Conservation (phyloP, 2,888 invertebrate genomes). For the Drosophila neonasuta region DNA sequence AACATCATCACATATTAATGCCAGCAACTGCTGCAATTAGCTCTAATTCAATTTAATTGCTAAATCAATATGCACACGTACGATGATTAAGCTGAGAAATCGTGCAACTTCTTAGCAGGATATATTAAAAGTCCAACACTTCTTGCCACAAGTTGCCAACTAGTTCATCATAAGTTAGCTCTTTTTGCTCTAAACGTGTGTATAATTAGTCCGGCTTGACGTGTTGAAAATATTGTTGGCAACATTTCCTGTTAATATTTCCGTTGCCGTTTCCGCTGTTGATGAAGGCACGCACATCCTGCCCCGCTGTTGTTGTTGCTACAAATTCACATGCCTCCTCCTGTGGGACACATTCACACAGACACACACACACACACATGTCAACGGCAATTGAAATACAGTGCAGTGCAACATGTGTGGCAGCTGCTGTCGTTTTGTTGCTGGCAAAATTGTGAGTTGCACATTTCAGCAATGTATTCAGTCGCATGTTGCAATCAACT, state of each 20-base stretch:
- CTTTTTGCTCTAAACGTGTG: conserved; percentile 24
- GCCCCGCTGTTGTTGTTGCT: not conserved
- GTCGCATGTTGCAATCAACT: conserved; percentile 65
- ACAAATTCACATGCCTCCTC: conserved; percentile 7
- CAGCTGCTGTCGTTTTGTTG: conserved; percentile 27
- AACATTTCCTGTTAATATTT: conserved; percentile 70
- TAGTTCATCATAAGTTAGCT: conserved; percentile 9
- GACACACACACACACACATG: conserved; percentile 16
- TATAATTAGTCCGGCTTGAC: conserved; percentile 62
- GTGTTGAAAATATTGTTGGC: conserved; percentile 66
- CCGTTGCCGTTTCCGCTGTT: conserved; percentile 66
- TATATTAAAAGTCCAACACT: not conserved
- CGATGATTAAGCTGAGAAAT: not conserved
- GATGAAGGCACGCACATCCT: conserved; percentile 64
- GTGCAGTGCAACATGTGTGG: conserved; percentile 22
- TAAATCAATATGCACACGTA: conserved; percentile 1
- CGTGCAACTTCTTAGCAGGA: not conserved
- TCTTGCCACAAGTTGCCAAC: not conserved
- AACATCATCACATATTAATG: not conserved
- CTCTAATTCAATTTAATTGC: not conserved
- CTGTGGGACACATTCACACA: conserved; percentile 7
- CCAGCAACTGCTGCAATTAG: conserved; percentile 2
- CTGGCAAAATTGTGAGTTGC: conserved; percentile 39
- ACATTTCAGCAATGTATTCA: conserved; percentile 32
- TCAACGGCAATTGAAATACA: conserved; percentile 22